Percentiles rank a stretch among this genome's conserved stretches.
phyloP scores from a whole-genome alignment of 2,113 vertebrate species.

The Melanocharis versteri region DNA sequence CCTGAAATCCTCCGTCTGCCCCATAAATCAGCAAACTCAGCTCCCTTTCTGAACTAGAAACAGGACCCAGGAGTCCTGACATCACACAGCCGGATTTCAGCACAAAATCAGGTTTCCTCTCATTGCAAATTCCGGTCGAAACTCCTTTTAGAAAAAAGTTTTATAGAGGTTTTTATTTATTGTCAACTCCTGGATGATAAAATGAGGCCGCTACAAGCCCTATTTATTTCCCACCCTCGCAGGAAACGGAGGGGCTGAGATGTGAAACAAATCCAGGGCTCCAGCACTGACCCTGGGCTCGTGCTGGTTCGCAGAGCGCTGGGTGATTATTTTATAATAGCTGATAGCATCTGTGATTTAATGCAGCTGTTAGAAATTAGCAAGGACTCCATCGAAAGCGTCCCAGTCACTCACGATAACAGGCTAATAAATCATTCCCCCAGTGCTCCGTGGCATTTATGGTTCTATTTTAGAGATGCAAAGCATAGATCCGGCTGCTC shows the following conservation, averaged over 20 bases:
- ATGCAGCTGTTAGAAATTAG: slow-evolving; percentile 79
- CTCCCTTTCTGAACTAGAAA: background rate
- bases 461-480: slow-evolving; percentile 71
- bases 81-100: background rate
- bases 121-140: slow-evolving; percentile 16
- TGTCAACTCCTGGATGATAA: slow-evolving; percentile 45
- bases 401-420: slow-evolving; percentile 78
- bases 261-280: slow-evolving; percentile 33
- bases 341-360: slow-evolving; percentile 76
- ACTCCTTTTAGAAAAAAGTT: slow-evolving; percentile 26
- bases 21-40: background rate
- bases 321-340: slow-evolving; percentile 76
- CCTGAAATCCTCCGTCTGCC: background rate
- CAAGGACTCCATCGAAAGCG: slow-evolving; percentile 70
- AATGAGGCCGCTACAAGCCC: slow-evolving; percentile 14
- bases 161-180: slow-evolving; percentile 50
- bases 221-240: slow-evolving; percentile 44
- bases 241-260: slow-evolving; percentile 26
- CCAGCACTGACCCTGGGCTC: slow-evolving; percentile 55
- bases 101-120: background rate
- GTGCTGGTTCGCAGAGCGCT: slow-evolving; percentile 48
- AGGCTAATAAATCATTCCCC: slow-evolving; percentile 77
- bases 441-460: slow-evolving; percentile 71
- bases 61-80: background rate
- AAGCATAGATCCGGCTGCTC: slow-evolving; percentile 57